Conservation (phyloP, 2,113 vertebrate genomes). For the Microcebus jonahi region DNA sequence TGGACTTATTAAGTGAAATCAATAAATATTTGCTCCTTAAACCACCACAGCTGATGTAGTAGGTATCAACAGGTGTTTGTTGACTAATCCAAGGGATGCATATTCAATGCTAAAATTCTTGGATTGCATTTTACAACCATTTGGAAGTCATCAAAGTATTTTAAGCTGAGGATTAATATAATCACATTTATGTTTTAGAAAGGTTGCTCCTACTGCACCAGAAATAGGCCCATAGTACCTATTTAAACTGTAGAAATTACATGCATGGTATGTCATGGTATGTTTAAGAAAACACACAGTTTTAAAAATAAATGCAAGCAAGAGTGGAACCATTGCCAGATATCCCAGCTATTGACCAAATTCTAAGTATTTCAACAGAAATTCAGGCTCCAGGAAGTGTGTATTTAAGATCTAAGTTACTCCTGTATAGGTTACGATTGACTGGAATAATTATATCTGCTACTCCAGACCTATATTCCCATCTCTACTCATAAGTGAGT, state of each 20-base stretch:
- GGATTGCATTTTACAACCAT: neutral
- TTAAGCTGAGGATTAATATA: neutral
- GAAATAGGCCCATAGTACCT: neutral
- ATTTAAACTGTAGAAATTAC: neutral
- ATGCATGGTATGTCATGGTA: neutral
- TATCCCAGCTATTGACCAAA: neutral
- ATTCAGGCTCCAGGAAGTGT: neutral
- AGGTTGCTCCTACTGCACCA: neutral
- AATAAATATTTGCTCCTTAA: neutral
- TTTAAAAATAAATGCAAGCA: neutral
- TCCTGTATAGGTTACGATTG: neutral
- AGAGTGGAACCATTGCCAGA: neutral
- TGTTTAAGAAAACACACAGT: neutral
- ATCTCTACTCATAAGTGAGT: neutral
- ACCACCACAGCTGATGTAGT: neutral
- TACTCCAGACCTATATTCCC: neutral
- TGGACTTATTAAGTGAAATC: neutral
- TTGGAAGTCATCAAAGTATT: neutral
- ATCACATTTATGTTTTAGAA: neutral
- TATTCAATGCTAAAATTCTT: neutral
- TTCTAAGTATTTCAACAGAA: slow-evolving; percentile 30
- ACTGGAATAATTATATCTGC: neutral
- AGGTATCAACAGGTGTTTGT: neutral
- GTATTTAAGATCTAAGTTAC: neutral
- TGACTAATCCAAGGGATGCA: neutral